phyloP scores from a whole-genome alignment of 2,113 vertebrate species.

The Pollachius pollachius region DNA sequence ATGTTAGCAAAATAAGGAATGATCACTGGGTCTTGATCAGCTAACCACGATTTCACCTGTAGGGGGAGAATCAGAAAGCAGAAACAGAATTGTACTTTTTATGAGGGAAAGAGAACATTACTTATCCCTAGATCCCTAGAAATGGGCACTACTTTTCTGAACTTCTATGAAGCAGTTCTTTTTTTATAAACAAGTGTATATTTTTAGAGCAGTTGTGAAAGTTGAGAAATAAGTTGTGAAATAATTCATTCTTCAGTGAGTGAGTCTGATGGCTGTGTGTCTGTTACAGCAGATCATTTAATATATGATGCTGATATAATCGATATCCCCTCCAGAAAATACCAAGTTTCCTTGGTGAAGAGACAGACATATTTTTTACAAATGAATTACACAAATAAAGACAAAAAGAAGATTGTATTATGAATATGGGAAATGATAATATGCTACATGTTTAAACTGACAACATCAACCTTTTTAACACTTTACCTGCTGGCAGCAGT shows the following conservation, averaged over 20 bases:
- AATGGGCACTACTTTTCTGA: background rate
- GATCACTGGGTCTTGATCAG: slow-evolving; percentile 62
- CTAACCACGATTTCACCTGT: slow-evolving; percentile 72
- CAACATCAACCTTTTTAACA: background rate
- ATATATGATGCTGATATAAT: no score
- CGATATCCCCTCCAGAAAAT: no score
- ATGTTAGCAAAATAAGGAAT: slow-evolving; percentile 58
- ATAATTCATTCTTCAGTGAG: no score
- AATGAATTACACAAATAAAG: background rate
- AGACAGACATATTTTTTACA: background rate
- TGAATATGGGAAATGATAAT: no score
- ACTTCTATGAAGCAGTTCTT: background rate
- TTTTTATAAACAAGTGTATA: no score
- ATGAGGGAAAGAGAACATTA: background rate
- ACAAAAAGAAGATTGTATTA: background rate
- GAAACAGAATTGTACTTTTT: background rate
- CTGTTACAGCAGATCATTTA: no score
- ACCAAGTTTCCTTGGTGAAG: no score
- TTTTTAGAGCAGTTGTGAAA: no score
- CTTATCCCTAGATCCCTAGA: background rate
- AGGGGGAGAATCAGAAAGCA: slow-evolving; percentile 11
- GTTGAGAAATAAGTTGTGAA: no score
- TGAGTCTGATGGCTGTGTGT: no score
- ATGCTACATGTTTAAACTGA: no score
- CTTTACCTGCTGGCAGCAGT: slow-evolving; percentile 70